These are phyloP conservation scores for Cenopis cana DNA, from an alignment of 2,888 invertebrate genomes.

Conservation along the genomic window DNA sequence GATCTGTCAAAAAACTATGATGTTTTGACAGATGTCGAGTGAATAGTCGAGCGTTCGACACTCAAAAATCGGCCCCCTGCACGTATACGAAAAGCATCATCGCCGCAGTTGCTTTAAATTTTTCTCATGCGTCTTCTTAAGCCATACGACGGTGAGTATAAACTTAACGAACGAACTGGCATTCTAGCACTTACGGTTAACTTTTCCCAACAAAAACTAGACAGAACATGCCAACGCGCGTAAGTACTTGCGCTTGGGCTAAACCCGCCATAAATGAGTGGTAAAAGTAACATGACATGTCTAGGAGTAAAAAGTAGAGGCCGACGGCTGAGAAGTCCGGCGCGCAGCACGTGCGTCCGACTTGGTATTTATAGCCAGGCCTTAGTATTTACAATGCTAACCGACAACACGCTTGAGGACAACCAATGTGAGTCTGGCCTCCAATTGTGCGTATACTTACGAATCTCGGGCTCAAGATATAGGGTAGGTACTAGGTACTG, in stretches of 20 bases:
- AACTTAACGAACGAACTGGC: not conserved
- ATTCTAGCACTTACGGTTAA: not conserved
- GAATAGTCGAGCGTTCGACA: too few species aligned
- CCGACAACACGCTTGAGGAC: not conserved
- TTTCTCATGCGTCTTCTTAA: not conserved
- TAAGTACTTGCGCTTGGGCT: not conserved
- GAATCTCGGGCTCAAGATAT: not conserved
- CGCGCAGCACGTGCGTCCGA: slow-evolving; percentile 5
- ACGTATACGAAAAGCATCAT: not conserved
- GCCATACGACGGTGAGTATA: not conserved
- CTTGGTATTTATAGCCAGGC: slow-evolving; percentile 13
- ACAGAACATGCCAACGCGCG: too few species aligned
- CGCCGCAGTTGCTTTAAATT: not conserved
- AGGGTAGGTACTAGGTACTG: not conserved
- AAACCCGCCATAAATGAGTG: slow-evolving; percentile 8
- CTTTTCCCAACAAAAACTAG: too few species aligned
- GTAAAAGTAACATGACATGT: slow-evolving; percentile 28
- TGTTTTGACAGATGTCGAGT: too few species aligned
- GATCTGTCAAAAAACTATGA: too few species aligned
- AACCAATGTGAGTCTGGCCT: not conserved
- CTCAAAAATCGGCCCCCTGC: too few species aligned
- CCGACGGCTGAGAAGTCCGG: not conserved
- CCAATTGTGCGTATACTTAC: not conserved
- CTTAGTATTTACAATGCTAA: not conserved
- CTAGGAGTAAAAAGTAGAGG: slow-evolving; percentile 13